Base-by-base conservation (phyloP, 92 coral and sea anemone genomes). In the Scolanthus callimorphus region DNA sequence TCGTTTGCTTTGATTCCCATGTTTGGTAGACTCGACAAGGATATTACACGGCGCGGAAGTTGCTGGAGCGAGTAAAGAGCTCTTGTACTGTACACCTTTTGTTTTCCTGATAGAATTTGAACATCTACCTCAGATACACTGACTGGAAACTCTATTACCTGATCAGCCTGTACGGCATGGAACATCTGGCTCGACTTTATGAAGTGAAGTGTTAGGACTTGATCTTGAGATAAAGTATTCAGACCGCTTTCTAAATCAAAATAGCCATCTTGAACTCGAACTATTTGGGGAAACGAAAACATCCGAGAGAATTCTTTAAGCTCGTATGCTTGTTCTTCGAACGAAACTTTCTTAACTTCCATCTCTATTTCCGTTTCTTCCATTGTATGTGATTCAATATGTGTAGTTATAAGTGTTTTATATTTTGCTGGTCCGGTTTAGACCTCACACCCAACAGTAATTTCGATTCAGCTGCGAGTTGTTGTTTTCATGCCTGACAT, bases 181-280 rank as follows among this genome's bases (percentile, higher is more conserved):
- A 68, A 31, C 75, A 57, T 57, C 23, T 41, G 53, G 37, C 56
- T 54, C 17, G 55, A 27, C 17, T 68, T 55, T 23, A 57, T 23
- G 10, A 37, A 24, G 23, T 68, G 75, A 26, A 68, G 20, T 8
- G 65, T 68, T 44, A 68, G 13, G 4, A 68, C 57, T 29, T 68
- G 65, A 20, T 56, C 75, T 8, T 51, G 55, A 2, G 75, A 68
- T 2, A 68, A 47, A 25, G 75, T 68, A 17, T 60, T 68, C 41
- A 55, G 30, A 20, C 57, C 75, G 45, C 29, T 52, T n/a, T n/a
- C n/a, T 2, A 68, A 47, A 31, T 68, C 75, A 13, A 55, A 47
- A 29, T 55, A 68, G 13, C 75, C 75, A 31, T 68, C 75, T 11
- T 56, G 65, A 1, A 68, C 75, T 19, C 65, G 45, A 3, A 68